These are phyloP conservation scores for Parnassius smintheus DNA, from an alignment of 2,888 invertebrate genomes.

Conservation along the genomic window DNA sequence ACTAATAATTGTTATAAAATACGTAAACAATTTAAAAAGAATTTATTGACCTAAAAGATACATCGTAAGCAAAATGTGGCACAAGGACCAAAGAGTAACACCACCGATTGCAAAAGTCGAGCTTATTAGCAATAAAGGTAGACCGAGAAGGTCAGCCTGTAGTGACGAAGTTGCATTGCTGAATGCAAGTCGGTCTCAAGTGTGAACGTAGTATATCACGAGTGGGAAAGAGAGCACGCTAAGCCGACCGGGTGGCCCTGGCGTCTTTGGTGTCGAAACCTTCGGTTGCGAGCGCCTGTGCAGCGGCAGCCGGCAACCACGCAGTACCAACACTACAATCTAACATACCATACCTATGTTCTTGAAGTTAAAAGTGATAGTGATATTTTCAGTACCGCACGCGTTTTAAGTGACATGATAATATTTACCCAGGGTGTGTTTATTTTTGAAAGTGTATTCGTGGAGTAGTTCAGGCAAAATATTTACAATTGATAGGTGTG, in stretches of 20 bases:
- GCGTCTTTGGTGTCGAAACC: slow-evolving; percentile 67
- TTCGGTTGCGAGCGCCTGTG: slow-evolving; percentile 59
- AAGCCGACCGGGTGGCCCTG: slow-evolving; percentile 46
- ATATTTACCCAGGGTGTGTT: slow-evolving; percentile 7
- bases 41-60: slow-evolving; percentile 22
- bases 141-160: slow-evolving; percentile 71
- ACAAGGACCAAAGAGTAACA: slow-evolving; percentile 57
- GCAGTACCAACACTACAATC: slow-evolving; percentile 53
- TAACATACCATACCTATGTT: slow-evolving; percentile 47
- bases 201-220: slow-evolving; percentile 26
- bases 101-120: slow-evolving; percentile 65
- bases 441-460: background rate
- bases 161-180: slow-evolving; percentile 50
- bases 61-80: slow-evolving; percentile 44
- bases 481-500: too few species aligned
- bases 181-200: slow-evolving; percentile 45
- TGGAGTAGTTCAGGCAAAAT: too few species aligned
- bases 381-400: slow-evolving; percentile 53
- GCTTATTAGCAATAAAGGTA: slow-evolving; percentile 73
- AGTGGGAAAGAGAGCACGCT: slow-evolving; percentile 55
- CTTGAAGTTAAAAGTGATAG: slow-evolving; percentile 64
- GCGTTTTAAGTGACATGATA: slow-evolving; percentile 35
- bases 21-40: background rate
- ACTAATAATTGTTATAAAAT: too few species aligned
- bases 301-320: slow-evolving; percentile 48